Base-by-base conservation (phyloP, 2,888 invertebrate species). In the Hyppa rectilinea region DNA sequence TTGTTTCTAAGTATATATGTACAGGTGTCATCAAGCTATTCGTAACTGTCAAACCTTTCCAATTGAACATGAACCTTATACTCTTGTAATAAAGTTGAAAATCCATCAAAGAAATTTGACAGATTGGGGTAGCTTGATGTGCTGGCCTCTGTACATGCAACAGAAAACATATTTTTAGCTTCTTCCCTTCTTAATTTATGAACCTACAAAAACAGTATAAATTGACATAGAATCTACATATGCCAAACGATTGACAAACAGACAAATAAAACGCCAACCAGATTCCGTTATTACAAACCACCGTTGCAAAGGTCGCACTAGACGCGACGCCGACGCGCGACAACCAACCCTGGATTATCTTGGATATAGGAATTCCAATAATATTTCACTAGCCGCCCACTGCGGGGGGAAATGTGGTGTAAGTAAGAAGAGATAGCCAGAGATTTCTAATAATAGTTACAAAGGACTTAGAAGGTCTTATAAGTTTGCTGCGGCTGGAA, bases 321-420 rank as follows among this genome's bases (percentile, higher is more conserved):
- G 90, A 80, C 81, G 81, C 52, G 71, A 31, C 36, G 26, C 87
- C 85, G 87, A 85, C 87, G 88, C 87, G 87, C 60, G 73, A 75
- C 79, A 87, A 85, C 89, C 86, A 85, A 83, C 64, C 84, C 86
- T 77, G 89, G 91, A 91, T 93, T 92, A 92, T 92, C 92, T 88
- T 85, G 90, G 90, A 88, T 90, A 87, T 88, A 90, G 91, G 92
- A 93, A 93, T 93, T 92, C 93, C 93, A 92, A 93, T 93, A 93
- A 93, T 93, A 94, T 93, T 94, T 93, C 90, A 92, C 90, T 90
- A 88, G 89, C 78, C 88, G 79, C 88, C 88, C 81, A 81, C 81
- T 83, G 79, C 43, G 64, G 81, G 78, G 61, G n/a, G 67, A 76
- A 50, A 26, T 65, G 68, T 73, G 87, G 86, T 71, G 0, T 74